These are phyloP conservation scores for Semotilus atromaculatus DNA, from an alignment of 2,797 vertebrate genomes.

Conservation along the genomic window DNA sequence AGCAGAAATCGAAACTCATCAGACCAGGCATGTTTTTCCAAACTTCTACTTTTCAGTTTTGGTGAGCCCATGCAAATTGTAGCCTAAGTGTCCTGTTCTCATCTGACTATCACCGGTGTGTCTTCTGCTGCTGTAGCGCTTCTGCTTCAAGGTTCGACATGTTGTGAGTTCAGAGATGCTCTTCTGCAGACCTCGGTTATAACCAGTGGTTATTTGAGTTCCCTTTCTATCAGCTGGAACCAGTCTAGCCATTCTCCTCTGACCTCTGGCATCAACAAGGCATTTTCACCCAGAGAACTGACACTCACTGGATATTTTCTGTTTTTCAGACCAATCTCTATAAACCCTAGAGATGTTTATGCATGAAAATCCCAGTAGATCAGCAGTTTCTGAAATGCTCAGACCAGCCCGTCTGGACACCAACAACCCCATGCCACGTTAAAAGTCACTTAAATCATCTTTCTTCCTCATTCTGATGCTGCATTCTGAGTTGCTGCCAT, in stretches of 20 bases:
- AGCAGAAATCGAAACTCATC: neutral
- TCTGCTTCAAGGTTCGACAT: too few relatives aligned
- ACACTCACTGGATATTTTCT: too few relatives aligned
- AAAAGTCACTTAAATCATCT: neutral
- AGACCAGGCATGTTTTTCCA: neutral
- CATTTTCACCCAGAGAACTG: too few relatives aligned
- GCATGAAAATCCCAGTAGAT: neutral
- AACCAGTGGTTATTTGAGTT: too few relatives aligned
- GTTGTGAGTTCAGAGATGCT: too few relatives aligned
- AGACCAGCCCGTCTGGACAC: neutral
- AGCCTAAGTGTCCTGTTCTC: neutral
- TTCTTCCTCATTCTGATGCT: neutral
- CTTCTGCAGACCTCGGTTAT: too few relatives aligned
- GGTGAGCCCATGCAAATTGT: neutral
- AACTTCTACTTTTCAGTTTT: neutral
- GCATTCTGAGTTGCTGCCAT: neutral
- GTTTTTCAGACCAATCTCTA: neutral
- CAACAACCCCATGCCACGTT: neutral
- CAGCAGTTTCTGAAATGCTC: neutral
- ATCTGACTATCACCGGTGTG: too few relatives aligned
- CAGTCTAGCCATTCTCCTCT: conserved; percentile 45
- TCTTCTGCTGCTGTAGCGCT: too few relatives aligned
- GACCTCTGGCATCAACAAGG: conserved; percentile 51
- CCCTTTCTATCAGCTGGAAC: too few relatives aligned
- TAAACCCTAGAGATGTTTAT: neutral